Base-by-base conservation (phyloP, 1,140 invertebrate genomes). In the Philotrypesis tridentata region DNA sequence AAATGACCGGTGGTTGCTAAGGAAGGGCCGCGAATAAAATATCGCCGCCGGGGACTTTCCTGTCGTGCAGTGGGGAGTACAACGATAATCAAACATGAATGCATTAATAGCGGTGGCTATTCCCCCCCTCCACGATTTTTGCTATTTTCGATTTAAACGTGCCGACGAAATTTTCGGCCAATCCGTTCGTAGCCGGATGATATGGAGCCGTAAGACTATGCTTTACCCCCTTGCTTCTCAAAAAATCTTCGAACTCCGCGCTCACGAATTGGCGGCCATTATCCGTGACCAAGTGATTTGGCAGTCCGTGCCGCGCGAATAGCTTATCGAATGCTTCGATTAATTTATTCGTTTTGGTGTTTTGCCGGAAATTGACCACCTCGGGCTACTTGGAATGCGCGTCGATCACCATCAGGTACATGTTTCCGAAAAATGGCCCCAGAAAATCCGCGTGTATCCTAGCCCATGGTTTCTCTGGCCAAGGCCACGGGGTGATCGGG, bases 121-220 rank as follows among this genome's bases (percentile, higher is more conserved):
- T 65, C 29, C 80, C 79, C 17, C 71, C 63, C 73, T 74, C 81
- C 7, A 73, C 75, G 78, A 89, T 87, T 85, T 82, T 85, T 67
- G 12, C 48, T n/a, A 86, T 84, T 85, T 87, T 89, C 75, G 82
- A 73, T 85, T 89, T 89, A 76, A 90, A 87, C 23, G 84, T 86
- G 73, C 84, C 85, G 0, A 89, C 85, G 80, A 87, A 85, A 33
- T 89, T 85, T 82, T 89, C 87, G 0, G 89, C 87, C 23, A 85
- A 84, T 0, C 88, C 88, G 78, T 89, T 89, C 25, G n/a, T 88
- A 3, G 89, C 85, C 43, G 89, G 89, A 77, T 90, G 85, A 27
- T 86, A 82, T 11, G 88, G 87, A 17, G 88, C 80, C 29, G 85
- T 80, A 40, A 87, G 86, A 25, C 77, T 86, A n/a, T 89, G 88